A percentile compares a stretch with the other conserved stretches of the same genome.
These are phyloP conservation scores for Gymnoscopelus microlampas DNA, from an alignment of 2,797 vertebrate genomes.

Conservation along the genomic window DNA sequence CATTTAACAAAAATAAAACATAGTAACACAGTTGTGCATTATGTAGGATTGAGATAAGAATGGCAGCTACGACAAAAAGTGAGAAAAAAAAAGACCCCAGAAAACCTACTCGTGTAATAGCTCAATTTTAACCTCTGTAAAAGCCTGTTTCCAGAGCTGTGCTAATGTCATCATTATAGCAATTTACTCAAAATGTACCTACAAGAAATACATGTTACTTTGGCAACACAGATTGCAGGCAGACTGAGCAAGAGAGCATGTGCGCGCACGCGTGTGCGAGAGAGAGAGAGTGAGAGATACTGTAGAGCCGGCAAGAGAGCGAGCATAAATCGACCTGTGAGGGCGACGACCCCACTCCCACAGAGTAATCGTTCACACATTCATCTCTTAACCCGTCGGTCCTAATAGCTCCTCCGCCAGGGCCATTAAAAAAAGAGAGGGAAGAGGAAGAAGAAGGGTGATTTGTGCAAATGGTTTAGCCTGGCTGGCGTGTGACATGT, in stretches of 20 bases:
- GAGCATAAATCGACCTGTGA: slow-evolving; percentile 43
- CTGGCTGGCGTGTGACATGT: slow-evolving; percentile 52
- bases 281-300: slow-evolving; percentile 5
- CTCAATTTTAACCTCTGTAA: not conserved
- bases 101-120: too few species aligned
- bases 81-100: too few species aligned
- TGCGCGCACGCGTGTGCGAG: not conserved
- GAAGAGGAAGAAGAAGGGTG: slow-evolving; percentile 47
- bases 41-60: too few species aligned
- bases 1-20: too few species aligned
- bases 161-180: not conserved
- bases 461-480: slow-evolving; percentile 72
- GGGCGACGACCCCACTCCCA: slow-evolving; percentile 70
- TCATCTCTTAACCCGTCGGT: slow-evolving; percentile 74
- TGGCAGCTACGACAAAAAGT: too few species aligned
- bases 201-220: slow-evolving; percentile 1
- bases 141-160: not conserved
- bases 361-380: slow-evolving; percentile 76
- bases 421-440: slow-evolving; percentile 66
- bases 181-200: slow-evolving; percentile 26
- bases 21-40: too few species aligned
- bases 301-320: not conserved
- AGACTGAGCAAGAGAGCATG: not conserved
- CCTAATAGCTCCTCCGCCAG: slow-evolving; percentile 67
- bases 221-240: slow-evolving; percentile 7